Conservation (phyloP, 2,888 invertebrate species). For the Schrankia costaestrigalis region DNA sequence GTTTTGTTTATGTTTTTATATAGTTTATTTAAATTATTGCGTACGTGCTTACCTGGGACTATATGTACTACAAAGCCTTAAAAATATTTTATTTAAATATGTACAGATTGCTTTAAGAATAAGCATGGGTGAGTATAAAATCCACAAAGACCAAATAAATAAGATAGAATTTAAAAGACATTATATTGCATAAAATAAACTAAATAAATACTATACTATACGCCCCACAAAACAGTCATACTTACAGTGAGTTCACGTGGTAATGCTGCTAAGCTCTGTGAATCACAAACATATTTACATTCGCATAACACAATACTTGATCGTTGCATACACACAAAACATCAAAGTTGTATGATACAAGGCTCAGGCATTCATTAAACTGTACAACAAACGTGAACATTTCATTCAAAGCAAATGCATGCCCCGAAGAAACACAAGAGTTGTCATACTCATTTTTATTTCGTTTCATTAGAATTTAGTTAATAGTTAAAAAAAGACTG, state of each 20-base stretch:
- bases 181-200: too few species aligned
- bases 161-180: conserved; percentile 2
- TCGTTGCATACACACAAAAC: conserved; percentile 25
- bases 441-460: conserved; percentile 18
- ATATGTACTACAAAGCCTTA: too few species aligned
- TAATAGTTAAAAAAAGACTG: not conserved
- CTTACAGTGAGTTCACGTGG: conserved; percentile 91
- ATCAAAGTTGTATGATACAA: conserved; percentile 41
- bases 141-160: not conserved
- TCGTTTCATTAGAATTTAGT: too few species aligned
- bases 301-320: conserved; percentile 52
- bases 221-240: conserved; percentile 51
- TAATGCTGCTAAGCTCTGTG: conserved; percentile 91
- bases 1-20: too few species aligned
- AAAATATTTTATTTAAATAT: conserved; percentile 11
- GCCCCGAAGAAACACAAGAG: conserved; percentile 22
- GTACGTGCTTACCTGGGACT: too few species aligned
- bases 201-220: conserved; percentile 18
- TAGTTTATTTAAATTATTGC: too few species aligned
- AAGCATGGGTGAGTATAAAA: conserved; percentile 7
- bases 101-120: conserved; percentile 12
- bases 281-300: conserved; percentile 80
- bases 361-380: conserved; percentile 29
- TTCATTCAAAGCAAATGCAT: conserved; percentile 36
- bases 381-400: conserved; percentile 26